Percentiles rank a stretch among this genome's conserved stretches.
Conservation (phyloP, 2,113 vertebrate species). For the Paramisgurnus dabryanus region DNA sequence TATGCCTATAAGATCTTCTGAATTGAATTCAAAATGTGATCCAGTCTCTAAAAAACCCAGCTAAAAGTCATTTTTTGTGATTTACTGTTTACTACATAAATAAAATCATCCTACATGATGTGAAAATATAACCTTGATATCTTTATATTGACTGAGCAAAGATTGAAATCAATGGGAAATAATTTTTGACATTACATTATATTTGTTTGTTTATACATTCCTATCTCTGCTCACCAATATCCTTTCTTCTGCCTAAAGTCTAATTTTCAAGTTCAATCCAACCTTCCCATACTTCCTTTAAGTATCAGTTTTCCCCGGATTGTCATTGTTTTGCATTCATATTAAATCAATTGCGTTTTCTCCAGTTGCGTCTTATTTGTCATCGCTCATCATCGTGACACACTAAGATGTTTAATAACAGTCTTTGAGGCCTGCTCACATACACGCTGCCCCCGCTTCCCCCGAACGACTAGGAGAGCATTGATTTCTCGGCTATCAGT, state of each 20-base stretch:
- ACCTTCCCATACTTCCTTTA: background rate
- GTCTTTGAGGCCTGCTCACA: background rate
- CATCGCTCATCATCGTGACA: background rate
- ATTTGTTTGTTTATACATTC: background rate
- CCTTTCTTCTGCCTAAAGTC: background rate
- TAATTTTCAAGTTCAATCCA: background rate
- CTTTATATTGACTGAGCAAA: too few species aligned
- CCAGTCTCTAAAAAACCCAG: too few species aligned
- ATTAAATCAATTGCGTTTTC: constrained; percentile 10
- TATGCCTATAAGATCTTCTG: too few species aligned
- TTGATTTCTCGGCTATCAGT: constrained; percentile 73
- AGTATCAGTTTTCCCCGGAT: background rate
- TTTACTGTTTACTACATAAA: too few species aligned
- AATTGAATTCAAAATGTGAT: too few species aligned
- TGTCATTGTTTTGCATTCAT: background rate
- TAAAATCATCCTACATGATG: too few species aligned
- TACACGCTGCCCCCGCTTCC: constrained; percentile 42
- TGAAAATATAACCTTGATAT: too few species aligned
- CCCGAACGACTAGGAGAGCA: constrained; percentile 57
- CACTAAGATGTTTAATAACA: constrained; percentile 19
- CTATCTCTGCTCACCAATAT: background rate
- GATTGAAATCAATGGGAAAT: too few species aligned
- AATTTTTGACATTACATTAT: too few species aligned
- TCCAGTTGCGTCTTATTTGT: constrained; percentile 7
- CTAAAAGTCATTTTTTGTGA: too few species aligned